Evolutionary conservation across 2,797 vertebrate genomes (phyloP).

Genomic region (Ispidina picta): DNA sequence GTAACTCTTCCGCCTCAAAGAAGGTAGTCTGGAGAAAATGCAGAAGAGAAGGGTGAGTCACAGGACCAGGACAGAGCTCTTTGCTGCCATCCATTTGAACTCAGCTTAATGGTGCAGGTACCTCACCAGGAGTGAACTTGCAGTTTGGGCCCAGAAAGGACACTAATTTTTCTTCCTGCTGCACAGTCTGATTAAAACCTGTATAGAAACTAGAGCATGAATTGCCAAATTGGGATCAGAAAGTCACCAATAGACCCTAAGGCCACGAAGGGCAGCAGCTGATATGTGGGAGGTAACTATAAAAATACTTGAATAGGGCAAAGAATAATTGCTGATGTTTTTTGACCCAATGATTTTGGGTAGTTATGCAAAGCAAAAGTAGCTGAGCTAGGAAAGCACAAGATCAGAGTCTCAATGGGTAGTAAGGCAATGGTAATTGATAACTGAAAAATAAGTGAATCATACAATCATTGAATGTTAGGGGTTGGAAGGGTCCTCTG

Average conservation of each 20-base stretch:
- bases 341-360: not conserved
- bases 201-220: fast-evolving
- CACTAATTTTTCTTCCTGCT: not conserved
- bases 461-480: too few species aligned
- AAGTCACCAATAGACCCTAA: not conserved
- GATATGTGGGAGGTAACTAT: not conserved
- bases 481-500: too few species aligned
- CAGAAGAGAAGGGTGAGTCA: not conserved
- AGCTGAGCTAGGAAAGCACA: not conserved
- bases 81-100: not conserved
- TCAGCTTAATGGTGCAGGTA: not conserved
- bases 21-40: not conserved
- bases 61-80: fast-evolving
- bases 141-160: not conserved
- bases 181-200: not conserved
- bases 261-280: not conserved
- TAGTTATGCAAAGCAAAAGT: fast-evolving
- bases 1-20: not conserved
- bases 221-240: not conserved
- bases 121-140: not conserved
- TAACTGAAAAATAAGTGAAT: not conserved
- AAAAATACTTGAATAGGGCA: not conserved
- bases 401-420: not conserved
- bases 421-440: not conserved
- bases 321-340: not conserved